Base-by-base conservation (phyloP, 2,888 invertebrate genomes). In the Amphipyra berbera region DNA sequence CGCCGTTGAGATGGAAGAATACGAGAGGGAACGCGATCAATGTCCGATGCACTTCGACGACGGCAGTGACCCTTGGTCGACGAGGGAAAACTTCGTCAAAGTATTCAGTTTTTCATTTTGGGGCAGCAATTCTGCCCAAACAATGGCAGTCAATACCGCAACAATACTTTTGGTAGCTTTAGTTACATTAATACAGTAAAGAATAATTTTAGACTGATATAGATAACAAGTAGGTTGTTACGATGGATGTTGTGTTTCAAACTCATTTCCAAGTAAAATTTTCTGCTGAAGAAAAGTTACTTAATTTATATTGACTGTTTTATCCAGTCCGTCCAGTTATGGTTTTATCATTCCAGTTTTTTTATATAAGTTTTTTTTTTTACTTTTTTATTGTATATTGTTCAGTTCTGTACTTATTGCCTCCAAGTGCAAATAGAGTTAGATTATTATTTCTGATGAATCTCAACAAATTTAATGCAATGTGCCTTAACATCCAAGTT, bases 41-140 rank as follows among this genome's bases (percentile, higher is more conserved):
- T 99, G 99, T 88, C 99, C 99, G 0, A 99, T 99, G 98, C 97
- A 98, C 88, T 99, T 99, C 86, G 99, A 99, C 84, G 99, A 99
- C 86, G 99, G 99, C 8, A 95, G 96, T 45, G 96, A 99, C 91
- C 98, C 99, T 0, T 99, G 98, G 98, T 82, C 95, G 1, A 94
- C 95, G 56, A 96, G 96, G 27, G 97, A 97, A 83, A 97, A 96
- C 82, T 96, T 95, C 54, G 95, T 97, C 33, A 96, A 97, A 88
- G 92, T 98, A 14, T 97, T 98, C 52, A 88, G 86, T 1, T 91
- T 93, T 66, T 93, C 94, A 2, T 91, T 90, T 67, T 93, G 93
- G 93, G 87, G 89, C 49, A 83, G 76, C 48, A 91, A 84, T 62
- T 76, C 83, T 38, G 89, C 88, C 1, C 52, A 84, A 6, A 58